A percentile compares a stretch with the other conserved stretches of the same genome.
phyloP scores from a whole-genome alignment of 2,797 vertebrate species.

The Peromyscus eremicus region DNA sequence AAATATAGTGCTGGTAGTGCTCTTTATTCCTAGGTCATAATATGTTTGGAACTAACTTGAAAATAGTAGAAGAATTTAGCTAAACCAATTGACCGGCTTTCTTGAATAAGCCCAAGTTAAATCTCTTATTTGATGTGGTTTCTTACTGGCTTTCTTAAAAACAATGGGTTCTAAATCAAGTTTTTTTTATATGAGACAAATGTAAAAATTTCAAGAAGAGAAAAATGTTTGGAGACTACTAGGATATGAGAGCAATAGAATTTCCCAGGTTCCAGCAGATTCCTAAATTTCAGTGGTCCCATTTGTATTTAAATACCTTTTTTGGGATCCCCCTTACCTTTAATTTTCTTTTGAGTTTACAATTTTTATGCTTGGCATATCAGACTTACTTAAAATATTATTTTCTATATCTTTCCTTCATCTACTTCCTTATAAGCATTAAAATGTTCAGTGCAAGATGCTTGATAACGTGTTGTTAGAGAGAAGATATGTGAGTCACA shows the following conservation, averaged over 20 bases:
- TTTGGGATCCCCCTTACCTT: not conserved
- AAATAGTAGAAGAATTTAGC: slow-evolving; percentile 34
- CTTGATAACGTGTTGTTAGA: not conserved
- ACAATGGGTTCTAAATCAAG: slow-evolving; percentile 32
- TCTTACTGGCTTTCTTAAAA: not conserved
- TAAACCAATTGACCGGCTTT: slow-evolving; percentile 2
- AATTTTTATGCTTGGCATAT: slow-evolving; percentile 1
- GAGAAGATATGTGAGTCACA: not conserved
- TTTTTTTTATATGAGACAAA: not conserved
- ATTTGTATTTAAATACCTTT: not conserved
- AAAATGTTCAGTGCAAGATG: slow-evolving; percentile 26
- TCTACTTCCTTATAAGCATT: not conserved
- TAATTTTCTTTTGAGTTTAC: not conserved
- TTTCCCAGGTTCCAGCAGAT: not conserved
- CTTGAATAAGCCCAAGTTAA: not conserved
- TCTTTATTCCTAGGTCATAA: slow-evolving; percentile 9
- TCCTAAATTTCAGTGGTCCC: not conserved
- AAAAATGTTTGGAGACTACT: not conserved
- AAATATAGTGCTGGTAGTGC: not conserved
- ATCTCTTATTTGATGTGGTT: not conserved
- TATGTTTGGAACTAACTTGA: slow-evolving; percentile 53
- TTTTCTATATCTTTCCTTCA: not conserved
- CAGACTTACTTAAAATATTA: not conserved
- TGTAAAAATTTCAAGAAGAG: not conserved
- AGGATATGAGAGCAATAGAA: not conserved